These are phyloP conservation scores for Cacoxenus indagator DNA, from an alignment of 2,888 invertebrate species.

Conservation along the genomic window DNA sequence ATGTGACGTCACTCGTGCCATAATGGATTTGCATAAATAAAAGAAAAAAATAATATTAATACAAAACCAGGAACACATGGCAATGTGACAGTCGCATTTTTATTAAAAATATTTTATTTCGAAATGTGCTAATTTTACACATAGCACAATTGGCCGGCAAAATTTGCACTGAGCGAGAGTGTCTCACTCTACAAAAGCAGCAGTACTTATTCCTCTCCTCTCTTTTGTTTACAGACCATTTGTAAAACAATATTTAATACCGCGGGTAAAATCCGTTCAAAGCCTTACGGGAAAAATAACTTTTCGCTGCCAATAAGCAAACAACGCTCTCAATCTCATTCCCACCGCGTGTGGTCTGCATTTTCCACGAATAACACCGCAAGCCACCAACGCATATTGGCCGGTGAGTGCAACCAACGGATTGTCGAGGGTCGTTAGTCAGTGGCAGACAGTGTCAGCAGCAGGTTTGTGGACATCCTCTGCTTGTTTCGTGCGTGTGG, in stretches of 20 bases:
- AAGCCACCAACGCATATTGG: not conserved
- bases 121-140: too few relatives aligned
- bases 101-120: not conserved
- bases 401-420: not conserved
- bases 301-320: not conserved
- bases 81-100: not conserved
- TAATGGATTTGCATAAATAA: not conserved
- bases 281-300: not conserved
- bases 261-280: too few relatives aligned
- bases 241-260: too few relatives aligned
- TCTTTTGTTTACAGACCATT: too few relatives aligned
- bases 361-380: not conserved
- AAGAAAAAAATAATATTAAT: not conserved
- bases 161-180: too few relatives aligned
- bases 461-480: slow-evolving; percentile 1
- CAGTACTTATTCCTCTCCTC: too few relatives aligned
- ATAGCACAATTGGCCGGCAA: too few relatives aligned
- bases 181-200: too few relatives aligned
- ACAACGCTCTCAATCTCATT: not conserved
- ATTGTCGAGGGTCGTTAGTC: not conserved
- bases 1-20: not conserved
- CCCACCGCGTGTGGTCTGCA: not conserved
- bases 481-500: not conserved
- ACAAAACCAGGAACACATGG: too few relatives aligned
- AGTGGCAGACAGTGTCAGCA: slow-evolving; percentile 1